These are phyloP conservation scores for Menidia beryllina DNA, from an alignment of 2,113 vertebrate genomes.

Conservation along the genomic window DNA sequence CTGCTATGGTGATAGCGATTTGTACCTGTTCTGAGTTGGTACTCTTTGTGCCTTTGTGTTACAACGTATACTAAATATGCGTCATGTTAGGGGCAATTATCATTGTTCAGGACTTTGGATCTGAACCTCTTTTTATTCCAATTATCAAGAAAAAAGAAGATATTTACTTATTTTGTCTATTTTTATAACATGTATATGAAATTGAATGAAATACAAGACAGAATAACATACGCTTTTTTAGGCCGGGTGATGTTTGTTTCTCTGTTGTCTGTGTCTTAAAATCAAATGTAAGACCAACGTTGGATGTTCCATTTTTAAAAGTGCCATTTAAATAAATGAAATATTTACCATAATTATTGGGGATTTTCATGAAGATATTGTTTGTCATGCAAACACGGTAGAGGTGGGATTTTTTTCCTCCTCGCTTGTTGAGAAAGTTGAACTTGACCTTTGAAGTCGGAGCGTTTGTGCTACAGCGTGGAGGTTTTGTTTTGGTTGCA, in stretches of 20 bases:
- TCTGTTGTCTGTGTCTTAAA: constrained; percentile 8
- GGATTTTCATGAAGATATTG: not conserved
- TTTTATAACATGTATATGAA: constrained; percentile 52
- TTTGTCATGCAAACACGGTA: not conserved
- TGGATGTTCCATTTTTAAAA: not conserved
- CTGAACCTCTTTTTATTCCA: constrained; percentile 15
- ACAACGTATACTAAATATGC: not conserved
- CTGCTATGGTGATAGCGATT: constrained; percentile 31
- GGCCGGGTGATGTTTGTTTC: constrained; percentile 9
- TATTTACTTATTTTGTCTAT: constrained; percentile 37
- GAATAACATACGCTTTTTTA: not conserved
- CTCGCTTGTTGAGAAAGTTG: not conserved
- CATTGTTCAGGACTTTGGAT: constrained; percentile 7
- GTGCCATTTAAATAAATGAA: not conserved
- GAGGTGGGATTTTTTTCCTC: not conserved
- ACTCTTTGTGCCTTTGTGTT: constrained; percentile 7
- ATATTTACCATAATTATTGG: not conserved
- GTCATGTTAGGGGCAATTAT: constrained; percentile 20
- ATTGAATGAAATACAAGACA: constrained; percentile 26
- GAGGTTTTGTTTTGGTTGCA: constrained; percentile 47
- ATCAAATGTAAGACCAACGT: constrained; percentile 24
- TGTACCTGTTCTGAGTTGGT: constrained; percentile 3
- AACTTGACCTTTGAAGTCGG: constrained; percentile 17
- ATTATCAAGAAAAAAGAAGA: not conserved
- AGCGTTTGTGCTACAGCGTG: constrained; percentile 8